Base-by-base conservation (phyloP, 2,888 invertebrate genomes). In the Orchesella flavescens region DNA sequence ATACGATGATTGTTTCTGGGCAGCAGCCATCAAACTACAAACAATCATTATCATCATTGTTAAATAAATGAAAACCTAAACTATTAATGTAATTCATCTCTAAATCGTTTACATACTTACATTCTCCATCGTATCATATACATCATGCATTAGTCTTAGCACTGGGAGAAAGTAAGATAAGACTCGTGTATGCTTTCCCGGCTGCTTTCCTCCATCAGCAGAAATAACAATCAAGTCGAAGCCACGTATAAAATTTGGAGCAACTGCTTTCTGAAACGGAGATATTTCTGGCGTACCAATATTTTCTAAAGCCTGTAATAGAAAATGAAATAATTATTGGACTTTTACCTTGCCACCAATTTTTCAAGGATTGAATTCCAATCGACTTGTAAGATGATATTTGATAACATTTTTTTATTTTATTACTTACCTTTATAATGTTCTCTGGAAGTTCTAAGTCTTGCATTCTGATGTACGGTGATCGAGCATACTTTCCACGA, bases 81-180 rank as follows among this genome's bases (percentile, higher is more conserved):
- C n/a, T n/a, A n/a, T n/a, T n/a, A n/a, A n/a, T n/a, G n/a, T n/a
- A n/a, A n/a, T n/a, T n/a, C n/a, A n/a, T n/a, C n/a, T n/a, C n/a
- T n/a, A n/a, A n/a, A n/a, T n/a, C n/a, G n/a, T n/a, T n/a, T n/a
- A n/a, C n/a, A n/a, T n/a, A 21, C 21, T 21, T 65, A 65, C 43
- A 34, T 34, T 34, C 34, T 34, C 34, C 34, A 1, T 34, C n/a
- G 1, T 10, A 12, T 49, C 49, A 49, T 55, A 66, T 43, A 34
- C 55, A 7, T 66, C 43, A 46, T 55, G 66, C 17, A 80, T n/a
- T 3, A 80, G 1, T 15, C 73, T 23, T 5, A 80, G 13, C 0
- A 80, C 17, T 0, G 80, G 73, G 12, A 80, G 24, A 23, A 73
- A 9, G 23, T 80, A 80, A 0, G 80, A 21, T 1, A 80, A 21